Evolutionary conservation across 2,888 invertebrate species (phyloP).

Genomic region (Trachelus stipa): DNA sequence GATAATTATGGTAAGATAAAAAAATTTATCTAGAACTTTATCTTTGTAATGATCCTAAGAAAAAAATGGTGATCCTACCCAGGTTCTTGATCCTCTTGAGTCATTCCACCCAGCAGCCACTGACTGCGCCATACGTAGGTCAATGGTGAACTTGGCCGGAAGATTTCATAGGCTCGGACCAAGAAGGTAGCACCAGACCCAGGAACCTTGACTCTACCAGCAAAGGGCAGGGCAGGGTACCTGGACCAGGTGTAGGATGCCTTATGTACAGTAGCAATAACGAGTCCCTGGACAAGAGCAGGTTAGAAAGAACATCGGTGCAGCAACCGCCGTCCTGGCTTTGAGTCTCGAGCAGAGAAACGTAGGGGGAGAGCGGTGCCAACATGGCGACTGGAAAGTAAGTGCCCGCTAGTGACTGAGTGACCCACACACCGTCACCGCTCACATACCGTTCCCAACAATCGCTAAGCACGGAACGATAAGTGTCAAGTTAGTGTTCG

Average conservation of each 20-base stretch:
- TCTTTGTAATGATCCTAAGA: background rate
- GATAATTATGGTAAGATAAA: background rate
- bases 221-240: background rate
- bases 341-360: background rate
- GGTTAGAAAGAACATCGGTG: constrained; percentile 2
- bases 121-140: background rate
- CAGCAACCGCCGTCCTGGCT: constrained; percentile 1
- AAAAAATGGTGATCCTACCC: no score
- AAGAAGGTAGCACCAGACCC: background rate
- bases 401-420: constrained; percentile 49
- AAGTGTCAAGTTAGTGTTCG: constrained; percentile 25
- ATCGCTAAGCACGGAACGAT: constrained; percentile 38
- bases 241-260: background rate
- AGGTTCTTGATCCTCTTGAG: background rate
- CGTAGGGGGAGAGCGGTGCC: constrained; percentile 35
- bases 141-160: background rate
- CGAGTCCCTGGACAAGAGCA: background rate
- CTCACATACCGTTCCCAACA: constrained; percentile 51
- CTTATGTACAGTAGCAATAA: background rate
- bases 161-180: background rate
- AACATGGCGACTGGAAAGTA: constrained; percentile 57
- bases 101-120: background rate
- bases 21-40: background rate
- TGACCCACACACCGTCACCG: constrained; percentile 49
- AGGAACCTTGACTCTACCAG: background rate